Evolutionary conservation across 2,888 invertebrate genomes (phyloP), one percentile per base, ranked within the genome.

Genomic region (Amorpha juglandis): DNA sequence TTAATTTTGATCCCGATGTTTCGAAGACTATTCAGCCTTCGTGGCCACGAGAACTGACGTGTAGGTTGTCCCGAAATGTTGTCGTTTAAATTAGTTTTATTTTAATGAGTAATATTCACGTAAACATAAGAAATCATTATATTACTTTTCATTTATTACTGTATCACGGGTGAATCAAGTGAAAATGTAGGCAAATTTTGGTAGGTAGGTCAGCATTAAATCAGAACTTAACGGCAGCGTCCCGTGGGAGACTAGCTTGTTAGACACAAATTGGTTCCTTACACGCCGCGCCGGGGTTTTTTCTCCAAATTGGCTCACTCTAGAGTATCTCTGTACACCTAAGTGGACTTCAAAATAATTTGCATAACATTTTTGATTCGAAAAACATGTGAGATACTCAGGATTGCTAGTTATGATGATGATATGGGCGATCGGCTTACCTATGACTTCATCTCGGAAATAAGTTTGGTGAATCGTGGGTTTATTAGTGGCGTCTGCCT

Each of bases 251-350:
- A 19, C 62, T 21, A 63, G 62, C 74, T 78, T 72, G 77, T 76
- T 76, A 74, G 68, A 69, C 63, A 69, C 68, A 71, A 78, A 78
- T 77, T 72, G 72, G 69, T 67, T 75, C 69, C 68, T 64, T 45
- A 64, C 45, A 51, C 19, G 63, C 11, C 48, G 63, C 27, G 42
- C 16, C 63, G 58, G 35, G 38, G 58, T 62, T 48, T 65, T 65
- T 16, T 55, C 16, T 16, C 16, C 9, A 55, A 19, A 38, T 14
- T 14, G 7, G 6, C 38, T 19, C 11, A 19, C 2, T 6, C 0
- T 58, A 12, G 38, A 21, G 35, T 11, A 35, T 53, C n/a, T 8
- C 14, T 35, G 27, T 21, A 35, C 12, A 35, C 38, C 11, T n/a
- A 0, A 12, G 14, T 16, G 19, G 6, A 6, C 8, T 2, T 50